Base-by-base conservation (phyloP, 2,797 vertebrate species). In the Myotis myotis region DNA sequence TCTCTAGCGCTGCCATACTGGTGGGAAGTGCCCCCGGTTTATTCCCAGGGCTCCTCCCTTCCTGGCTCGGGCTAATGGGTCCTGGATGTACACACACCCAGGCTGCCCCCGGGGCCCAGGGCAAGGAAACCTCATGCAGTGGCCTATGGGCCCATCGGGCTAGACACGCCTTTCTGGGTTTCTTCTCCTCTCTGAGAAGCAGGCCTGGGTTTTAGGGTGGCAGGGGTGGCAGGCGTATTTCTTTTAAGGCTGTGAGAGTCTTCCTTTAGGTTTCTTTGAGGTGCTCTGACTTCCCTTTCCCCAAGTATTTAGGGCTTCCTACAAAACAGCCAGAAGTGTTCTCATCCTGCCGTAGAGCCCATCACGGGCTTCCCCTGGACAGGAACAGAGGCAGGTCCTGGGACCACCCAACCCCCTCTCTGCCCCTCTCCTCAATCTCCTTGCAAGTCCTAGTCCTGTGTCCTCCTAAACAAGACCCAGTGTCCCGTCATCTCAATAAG, bases 91-190 rank as follows among this genome's bases (percentile, higher is more conserved):
- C 10, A 28, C 3, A 22, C 1, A 2, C n/a, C 9, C 64, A 36
- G 28, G 36, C 16, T 23, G 15, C 22, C 8, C 36, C 33, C 0
- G 0, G 0, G 8, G 17, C 38, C 23, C 28, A 6, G 47, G 38
- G 8, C 66, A 8, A 16, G 23, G 66, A 16, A 4, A 11, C 30
- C 57, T 17, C 2, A 0, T 0, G 36, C n/a, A 4, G 41, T 16
- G 22, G 19, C 44, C 30, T 44, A 3, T 9, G 10, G 38, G 16
- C 17, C 20, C 7, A 0, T 17, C 8, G 0, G 23, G 74, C 19
- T 10, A 38, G 28, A 33, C 16, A 22, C 33, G 30, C 30, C 9
- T 85, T 36, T 25, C 74, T 51, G n/a, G 36, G 28, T 30, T 62
- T 20, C 3, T 33, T 55, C 10, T n/a, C 33, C 6, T 49, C 55